These are phyloP conservation scores for Caenorhabditis panamensis DNA, from an alignment of 2,888 invertebrate genomes.

Conservation along the genomic window DNA sequence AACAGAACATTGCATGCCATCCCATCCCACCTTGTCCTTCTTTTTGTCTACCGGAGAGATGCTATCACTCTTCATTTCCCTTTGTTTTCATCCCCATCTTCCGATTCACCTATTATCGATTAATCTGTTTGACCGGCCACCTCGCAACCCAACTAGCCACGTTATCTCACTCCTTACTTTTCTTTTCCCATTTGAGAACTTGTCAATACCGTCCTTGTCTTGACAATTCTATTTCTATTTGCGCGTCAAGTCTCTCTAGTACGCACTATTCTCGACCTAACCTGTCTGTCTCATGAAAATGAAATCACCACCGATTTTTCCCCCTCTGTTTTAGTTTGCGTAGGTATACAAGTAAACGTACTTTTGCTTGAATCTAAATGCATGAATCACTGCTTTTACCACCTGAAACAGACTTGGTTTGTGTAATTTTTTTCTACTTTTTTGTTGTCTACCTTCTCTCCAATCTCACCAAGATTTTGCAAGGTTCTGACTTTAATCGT, in stretches of 20 bases:
- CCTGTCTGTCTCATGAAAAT: conserved; percentile 1
- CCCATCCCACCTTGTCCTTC: neutral
- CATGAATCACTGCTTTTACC: conserved; percentile 21
- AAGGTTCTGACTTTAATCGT: conserved; percentile 37
- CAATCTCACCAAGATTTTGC: conserved; percentile 12
- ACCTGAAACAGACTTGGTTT: conserved; percentile 11
- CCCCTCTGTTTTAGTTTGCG: no score
- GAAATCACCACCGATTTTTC: neutral
- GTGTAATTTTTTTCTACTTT: no score
- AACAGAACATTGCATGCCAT: conserved; percentile 3
- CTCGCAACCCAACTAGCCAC: neutral
- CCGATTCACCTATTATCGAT: conserved; percentile 38
- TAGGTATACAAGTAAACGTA: conserved; percentile 6
- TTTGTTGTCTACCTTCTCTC: no score
- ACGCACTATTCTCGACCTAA: conserved; percentile 15
- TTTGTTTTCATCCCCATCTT: conserved; percentile 3
- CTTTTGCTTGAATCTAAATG: conserved; percentile 2
- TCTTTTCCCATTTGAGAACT: conserved; percentile 4
- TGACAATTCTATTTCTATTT: conserved; percentile 29
- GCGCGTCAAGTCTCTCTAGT: conserved; percentile 26
- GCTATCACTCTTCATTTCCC: conserved; percentile 13
- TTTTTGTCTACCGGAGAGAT: neutral
- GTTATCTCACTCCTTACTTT: conserved; percentile 17
- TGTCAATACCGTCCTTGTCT: neutral
- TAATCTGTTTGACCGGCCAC: conserved; percentile 8